Evolutionary conservation across 1,140 invertebrate species (phyloP), one percentile per base, ranked within the genome.

Genomic region (Euborellia annulipes): DNA sequence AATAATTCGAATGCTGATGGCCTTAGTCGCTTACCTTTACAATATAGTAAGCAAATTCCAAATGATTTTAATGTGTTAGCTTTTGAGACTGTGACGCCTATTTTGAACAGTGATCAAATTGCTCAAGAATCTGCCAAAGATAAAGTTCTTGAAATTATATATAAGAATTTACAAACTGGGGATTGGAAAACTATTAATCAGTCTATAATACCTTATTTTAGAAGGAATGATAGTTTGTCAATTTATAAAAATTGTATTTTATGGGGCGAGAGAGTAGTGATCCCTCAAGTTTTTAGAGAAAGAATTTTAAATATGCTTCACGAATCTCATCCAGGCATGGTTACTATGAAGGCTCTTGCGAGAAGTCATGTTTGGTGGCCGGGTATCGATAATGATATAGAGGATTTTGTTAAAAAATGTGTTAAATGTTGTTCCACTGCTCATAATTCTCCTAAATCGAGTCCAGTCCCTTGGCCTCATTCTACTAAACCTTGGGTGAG

Each of bases 351-450:
- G 55, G 49, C 55, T 1, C 38, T 70, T 11, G 58, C 73, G 2
- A 39, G 69, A 14, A 55, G 52, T 11, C 67, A 72, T 52, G 58
- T 71, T 6, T 74, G 66, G 64, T 75, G 67, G 68, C 61, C 59
- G 9, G 54, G 52, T 21, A 63, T 73, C 0, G 65, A 75, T 49
- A 55, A 56, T 43, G 62, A 70, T 11, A 60, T 58, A 0, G 65
- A 69, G 60, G 54, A 51, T 14, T 49, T 54, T 18, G 56, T 65
- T 4, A 64, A 62, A 51, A 18, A 34, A 2, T 75, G 71, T 50
- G 52, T 54, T 14, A 55, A 57, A 16, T 73, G 71, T 48, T 44
- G 18, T 45, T 49, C 42, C 50, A 41, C 23, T 11, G 37, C 32
- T 17, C 30, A 23, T 13, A 36, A 48, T 18, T 45, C 47, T 22